phyloP scores from a whole-genome alignment of 2,888 invertebrate species.

The Meiosimyza decipiens region DNA sequence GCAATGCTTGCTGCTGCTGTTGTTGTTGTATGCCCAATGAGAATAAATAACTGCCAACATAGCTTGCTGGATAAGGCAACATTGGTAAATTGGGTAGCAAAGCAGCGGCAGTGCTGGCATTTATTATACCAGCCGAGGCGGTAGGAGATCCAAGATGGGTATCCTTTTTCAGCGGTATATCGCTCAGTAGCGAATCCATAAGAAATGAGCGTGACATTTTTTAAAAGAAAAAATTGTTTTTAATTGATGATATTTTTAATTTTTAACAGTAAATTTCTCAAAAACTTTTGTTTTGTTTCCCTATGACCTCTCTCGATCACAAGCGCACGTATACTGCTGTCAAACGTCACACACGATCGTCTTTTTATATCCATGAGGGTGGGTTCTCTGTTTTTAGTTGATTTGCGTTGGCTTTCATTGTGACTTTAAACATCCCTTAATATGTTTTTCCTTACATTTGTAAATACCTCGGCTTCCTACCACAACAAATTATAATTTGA shows the following conservation, averaged over 20 bases:
- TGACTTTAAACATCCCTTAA: conserved; percentile 18
- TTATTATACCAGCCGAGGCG: conserved; percentile 63
- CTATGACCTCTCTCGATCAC: conserved; percentile 40
- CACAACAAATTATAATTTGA: conserved; percentile 55
- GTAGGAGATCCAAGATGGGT: conserved; percentile 44
- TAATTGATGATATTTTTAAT: background rate
- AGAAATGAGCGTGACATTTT: conserved; percentile 84
- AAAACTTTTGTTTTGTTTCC: background rate
- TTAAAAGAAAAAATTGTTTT: background rate
- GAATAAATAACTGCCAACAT: conserved; percentile 74
- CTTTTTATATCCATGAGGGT: conserved; percentile 42
- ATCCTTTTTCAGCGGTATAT: conserved; percentile 68
- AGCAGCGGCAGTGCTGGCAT: conserved; percentile 65
- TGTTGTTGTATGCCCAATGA: conserved; percentile 75
- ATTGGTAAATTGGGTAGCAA: conserved; percentile 65
- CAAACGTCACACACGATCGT: conserved; percentile 37
- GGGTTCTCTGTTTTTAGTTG: background rate
- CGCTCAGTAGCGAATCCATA: conserved; percentile 82
- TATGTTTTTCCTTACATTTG: conserved; percentile 23
- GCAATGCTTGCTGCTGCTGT: conserved; percentile 55
- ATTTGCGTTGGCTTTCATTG: background rate
- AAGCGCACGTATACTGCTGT: conserved; percentile 42
- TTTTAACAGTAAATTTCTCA: background rate
- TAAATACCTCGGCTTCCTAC: conserved; percentile 44
- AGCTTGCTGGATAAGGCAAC: conserved; percentile 74